phyloP scores from a whole-genome alignment of 1,140 invertebrate species.

The Sitophilus oryzae region DNA sequence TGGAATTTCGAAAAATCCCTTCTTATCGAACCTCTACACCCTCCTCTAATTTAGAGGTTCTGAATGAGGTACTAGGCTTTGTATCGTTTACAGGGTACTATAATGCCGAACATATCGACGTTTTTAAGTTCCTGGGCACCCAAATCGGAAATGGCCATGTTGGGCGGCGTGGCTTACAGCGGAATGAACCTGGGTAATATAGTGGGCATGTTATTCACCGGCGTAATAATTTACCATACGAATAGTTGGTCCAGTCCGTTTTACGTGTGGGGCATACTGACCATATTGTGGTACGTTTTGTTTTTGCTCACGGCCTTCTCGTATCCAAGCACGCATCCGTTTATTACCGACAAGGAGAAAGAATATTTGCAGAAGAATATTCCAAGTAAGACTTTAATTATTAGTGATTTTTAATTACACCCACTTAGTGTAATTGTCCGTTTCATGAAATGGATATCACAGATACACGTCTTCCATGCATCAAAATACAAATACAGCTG shows the following conservation, averaged over 20 bases:
- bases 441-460: no score
- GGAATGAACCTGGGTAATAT: slow-evolving; percentile 15
- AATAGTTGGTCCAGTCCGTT: slow-evolving; percentile 15
- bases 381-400: slow-evolving; percentile 2
- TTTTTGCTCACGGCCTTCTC: slow-evolving; percentile 15
- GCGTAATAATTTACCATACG: slow-evolving; percentile 4
- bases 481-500: no score
- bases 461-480: no score
- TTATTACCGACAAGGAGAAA: slow-evolving; percentile 14
- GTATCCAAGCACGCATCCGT: slow-evolving; percentile 11
- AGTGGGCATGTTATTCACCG: slow-evolving; percentile 12
- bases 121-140: slow-evolving; percentile 17
- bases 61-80: no score
- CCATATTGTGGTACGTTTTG: slow-evolving; percentile 12
- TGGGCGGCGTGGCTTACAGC: slow-evolving; percentile 13
- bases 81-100: slow-evolving; percentile 6
- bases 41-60: no score
- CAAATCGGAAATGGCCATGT: slow-evolving; percentile 2
- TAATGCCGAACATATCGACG: slow-evolving; percentile 14
- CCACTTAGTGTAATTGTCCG: no score
- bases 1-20: no score
- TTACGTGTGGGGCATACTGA: slow-evolving; percentile 12
- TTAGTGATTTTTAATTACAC: no score
- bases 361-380: slow-evolving; percentile 1
- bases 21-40: no score